Evolutionary conservation across 1,140 invertebrate genomes (phyloP).

Genomic region (Nephotettix cincticeps): DNA sequence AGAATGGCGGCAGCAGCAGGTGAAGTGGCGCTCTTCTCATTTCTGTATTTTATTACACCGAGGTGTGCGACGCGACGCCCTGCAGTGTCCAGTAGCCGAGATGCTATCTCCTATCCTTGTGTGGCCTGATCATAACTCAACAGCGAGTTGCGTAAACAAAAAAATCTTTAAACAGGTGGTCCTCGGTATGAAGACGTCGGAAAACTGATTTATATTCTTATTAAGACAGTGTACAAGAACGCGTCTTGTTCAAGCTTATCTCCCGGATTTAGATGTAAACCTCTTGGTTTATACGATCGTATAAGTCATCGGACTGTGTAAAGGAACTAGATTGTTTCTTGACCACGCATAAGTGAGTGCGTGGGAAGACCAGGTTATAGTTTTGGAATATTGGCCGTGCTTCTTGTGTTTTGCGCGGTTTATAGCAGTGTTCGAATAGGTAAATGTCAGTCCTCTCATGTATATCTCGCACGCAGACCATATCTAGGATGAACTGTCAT

Average conservation of each 20-base stretch:
- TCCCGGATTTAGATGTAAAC: constrained; percentile 1
- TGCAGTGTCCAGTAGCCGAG: background rate
- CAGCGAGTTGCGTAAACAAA: background rate
- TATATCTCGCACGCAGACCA: too few relatives aligned
- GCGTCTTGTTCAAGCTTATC: constrained; percentile 1
- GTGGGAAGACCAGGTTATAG: too few relatives aligned
- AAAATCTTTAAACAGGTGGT: background rate
- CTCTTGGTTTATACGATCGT: background rate
- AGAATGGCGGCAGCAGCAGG: too few relatives aligned
- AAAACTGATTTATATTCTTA: background rate
- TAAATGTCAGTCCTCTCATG: too few relatives aligned
- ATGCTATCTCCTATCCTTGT: background rate
- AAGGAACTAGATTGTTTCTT: background rate
- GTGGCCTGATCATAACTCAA: background rate
- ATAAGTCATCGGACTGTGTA: background rate
- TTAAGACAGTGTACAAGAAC: background rate
- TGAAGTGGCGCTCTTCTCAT: too few relatives aligned
- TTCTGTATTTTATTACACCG: background rate
- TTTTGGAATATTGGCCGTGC: too few relatives aligned
- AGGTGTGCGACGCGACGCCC: background rate
- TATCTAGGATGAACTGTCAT: too few relatives aligned
- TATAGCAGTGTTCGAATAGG: too few relatives aligned
- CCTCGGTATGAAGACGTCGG: background rate
- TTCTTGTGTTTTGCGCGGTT: too few relatives aligned
- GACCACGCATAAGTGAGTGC: background rate